A percentile compares a stretch with the other conserved stretches of the same genome.
Evolutionary conservation across 2,797 vertebrate species (phyloP).

Genomic region (Kryptopterus vitreolus): DNA sequence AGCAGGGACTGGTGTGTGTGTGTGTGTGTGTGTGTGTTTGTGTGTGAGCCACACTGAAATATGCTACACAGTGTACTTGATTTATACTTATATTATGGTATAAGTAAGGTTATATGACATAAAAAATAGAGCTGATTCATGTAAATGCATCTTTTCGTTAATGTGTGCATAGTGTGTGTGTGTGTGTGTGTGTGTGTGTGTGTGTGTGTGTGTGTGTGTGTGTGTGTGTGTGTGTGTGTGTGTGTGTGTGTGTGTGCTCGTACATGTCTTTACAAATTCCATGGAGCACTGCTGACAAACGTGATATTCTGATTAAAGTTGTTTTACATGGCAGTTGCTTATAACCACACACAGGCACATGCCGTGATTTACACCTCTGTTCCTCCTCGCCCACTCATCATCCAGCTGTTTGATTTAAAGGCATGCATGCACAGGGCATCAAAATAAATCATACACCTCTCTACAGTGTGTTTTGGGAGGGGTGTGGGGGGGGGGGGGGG

Average conservation of each 20-base stretch:
- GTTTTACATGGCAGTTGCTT: slow-evolving; percentile 37
- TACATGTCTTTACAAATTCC: slow-evolving; percentile 21
- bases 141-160: neutral
- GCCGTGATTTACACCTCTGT: slow-evolving; percentile 6
- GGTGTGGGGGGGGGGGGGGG: too few species aligned
- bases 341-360: neutral
- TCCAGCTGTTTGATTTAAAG: slow-evolving; percentile 36
- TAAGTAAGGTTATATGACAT: neutral
- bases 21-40: slow-evolving; percentile 17
- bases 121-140: neutral
- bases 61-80: neutral
- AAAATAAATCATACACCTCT: neutral
- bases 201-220: slow-evolving; percentile 53
- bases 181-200: neutral
- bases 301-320: slow-evolving; percentile 25
- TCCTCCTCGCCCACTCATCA: neutral
- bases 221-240: slow-evolving; percentile 30
- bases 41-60: neutral
- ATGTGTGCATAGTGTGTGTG: too few species aligned
- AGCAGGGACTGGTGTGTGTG: slow-evolving; percentile 9
- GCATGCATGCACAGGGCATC: neutral
- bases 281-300: neutral
- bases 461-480: too few species aligned
- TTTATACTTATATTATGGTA: neutral
- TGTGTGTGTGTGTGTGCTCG: slow-evolving; percentile 36